Percentiles rank a stretch among this genome's conserved stretches.
Evolutionary conservation across 2,797 vertebrate genomes (phyloP).

Genomic region (Cryptoprocta ferox): DNA sequence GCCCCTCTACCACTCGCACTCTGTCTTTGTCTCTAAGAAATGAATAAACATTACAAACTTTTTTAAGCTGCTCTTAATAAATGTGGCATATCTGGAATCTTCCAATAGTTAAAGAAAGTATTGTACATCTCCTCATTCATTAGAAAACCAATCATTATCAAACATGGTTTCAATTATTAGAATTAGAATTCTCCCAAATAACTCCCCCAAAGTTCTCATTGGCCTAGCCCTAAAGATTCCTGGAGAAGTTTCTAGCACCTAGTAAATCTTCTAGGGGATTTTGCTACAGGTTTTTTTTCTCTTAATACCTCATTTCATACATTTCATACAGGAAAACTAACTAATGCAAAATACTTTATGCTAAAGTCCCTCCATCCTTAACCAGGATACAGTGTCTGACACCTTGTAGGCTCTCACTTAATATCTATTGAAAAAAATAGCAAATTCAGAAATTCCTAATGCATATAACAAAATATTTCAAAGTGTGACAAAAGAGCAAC

Average conservation of each 20-base stretch:
- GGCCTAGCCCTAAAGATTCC: background rate
- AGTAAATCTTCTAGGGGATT: background rate
- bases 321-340: background rate
- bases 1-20: too few species aligned
- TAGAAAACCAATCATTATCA: slow-evolving; percentile 27
- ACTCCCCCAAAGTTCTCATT: background rate
- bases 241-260: background rate
- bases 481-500: background rate
- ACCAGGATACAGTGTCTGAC: background rate
- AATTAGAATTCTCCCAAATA: slow-evolving; percentile 10
- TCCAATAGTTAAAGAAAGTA: background rate
- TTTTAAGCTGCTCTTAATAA: background rate
- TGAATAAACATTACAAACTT: too few species aligned
- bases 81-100: background rate
- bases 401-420: slow-evolving; percentile 3
- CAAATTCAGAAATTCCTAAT: background rate
- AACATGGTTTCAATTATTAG: background rate
- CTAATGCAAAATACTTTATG: background rate
- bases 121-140: background rate
- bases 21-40: too few species aligned
- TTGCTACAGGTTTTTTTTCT: background rate
- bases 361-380: background rate
- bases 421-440: slow-evolving; percentile 1
- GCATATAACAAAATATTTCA: background rate
- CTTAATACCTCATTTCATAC: background rate